These are phyloP conservation scores for human DNA, from an alignment of 2,113 vertebrate species.

Conservation along the genomic window DNA sequence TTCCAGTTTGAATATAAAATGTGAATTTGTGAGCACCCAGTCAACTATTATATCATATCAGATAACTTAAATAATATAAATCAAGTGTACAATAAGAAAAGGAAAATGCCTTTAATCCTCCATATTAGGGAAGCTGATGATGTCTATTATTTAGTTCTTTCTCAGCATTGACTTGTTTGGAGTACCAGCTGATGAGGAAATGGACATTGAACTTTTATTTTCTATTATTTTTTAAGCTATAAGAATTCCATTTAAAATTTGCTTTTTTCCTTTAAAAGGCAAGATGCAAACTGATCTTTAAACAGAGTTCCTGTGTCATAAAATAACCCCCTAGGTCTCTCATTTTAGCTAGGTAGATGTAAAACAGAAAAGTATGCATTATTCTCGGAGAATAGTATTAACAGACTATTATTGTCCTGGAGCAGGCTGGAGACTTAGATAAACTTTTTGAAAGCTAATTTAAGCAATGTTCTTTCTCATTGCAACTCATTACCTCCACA, in stretches of 20 bases:
- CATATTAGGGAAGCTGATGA: not conserved
- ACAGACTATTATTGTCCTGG: not conserved
- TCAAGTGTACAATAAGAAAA: not conserved
- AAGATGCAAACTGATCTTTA: not conserved
- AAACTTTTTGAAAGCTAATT: not conserved
- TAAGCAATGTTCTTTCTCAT: not conserved
- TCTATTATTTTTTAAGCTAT: not conserved
- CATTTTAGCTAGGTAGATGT: not conserved
- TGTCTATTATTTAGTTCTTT: not conserved
- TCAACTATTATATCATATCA: not conserved
- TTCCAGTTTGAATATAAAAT: not conserved
- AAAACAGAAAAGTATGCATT: not conserved
- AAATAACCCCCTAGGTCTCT: not conserved
- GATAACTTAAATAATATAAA: not conserved
- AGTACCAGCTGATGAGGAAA: not conserved
- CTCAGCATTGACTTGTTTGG: not conserved
- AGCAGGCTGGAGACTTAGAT: not conserved
- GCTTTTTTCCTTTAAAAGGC: not conserved
- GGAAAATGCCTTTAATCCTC: not conserved
- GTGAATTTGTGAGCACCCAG: not conserved
- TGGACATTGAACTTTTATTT: not conserved
- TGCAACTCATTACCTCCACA: not conserved
- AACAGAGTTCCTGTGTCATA: not conserved
- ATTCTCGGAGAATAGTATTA: not conserved
- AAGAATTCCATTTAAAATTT: not conserved